Evolutionary conservation across 1,140 invertebrate genomes (phyloP), one percentile per base, ranked within the genome.

Genomic region (Achroia grisella): DNA sequence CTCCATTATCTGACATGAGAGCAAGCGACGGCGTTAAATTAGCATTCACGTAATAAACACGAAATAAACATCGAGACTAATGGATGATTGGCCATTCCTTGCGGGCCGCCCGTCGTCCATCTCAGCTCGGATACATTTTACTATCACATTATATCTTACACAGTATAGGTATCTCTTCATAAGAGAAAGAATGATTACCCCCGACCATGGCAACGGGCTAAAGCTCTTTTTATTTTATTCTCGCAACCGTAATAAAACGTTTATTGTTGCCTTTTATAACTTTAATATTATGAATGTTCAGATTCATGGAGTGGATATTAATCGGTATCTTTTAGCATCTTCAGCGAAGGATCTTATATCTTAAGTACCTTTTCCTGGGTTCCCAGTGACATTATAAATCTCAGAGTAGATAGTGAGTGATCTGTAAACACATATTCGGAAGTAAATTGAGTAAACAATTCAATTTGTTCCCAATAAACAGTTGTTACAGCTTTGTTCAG

Each of bases 141-240:
- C 17, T 23, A 23, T 23, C 17, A 6, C 17, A 23, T 23, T 34
- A 27, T 34, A 36, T 33, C 33, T 39, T 32, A 15, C 15, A 39
- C 23, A 13, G 29, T 39, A 6, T 29, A 39, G 23, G 28, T 23
- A 23, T 30, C 33, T 36, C 43, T 39, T 36, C 43, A 39, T 17
- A 31, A 46, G 44, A 32, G 44, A 46, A 45, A 37, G 35, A 17
- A 35, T 29, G 27, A 43, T 39, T 23, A 42, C 10, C 13, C 35
- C 31, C 31, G 41, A 10, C 36, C 50, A 39, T 39, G 34, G 35
- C 51, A 23, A 23, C 17, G 17, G 31, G 40, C 51, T 13, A 34
- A 69, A 63, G 56, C 57, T 62, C 60, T 73, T 70, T 74, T 80
- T 71, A 77, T 74, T 76, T 76, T 79, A 79, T 82, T 63, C 65